Conservation (phyloP, 2,888 invertebrate genomes). For the Microctonus hyperodae region DNA sequence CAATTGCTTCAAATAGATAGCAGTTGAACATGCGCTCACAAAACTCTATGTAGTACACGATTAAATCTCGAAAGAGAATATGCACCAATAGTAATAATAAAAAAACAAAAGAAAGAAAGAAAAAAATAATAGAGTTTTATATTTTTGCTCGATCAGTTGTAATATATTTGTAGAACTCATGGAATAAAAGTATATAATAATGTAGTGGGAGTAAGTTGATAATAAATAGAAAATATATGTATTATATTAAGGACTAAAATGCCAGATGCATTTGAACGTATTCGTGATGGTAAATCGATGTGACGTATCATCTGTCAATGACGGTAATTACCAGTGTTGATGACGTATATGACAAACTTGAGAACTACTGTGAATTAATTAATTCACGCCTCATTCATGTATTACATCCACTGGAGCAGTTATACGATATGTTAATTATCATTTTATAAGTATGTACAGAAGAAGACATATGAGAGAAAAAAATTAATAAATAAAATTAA, state of each 20-base stretch:
- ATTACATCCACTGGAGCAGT: background rate
- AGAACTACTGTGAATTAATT: background rate
- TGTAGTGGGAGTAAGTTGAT: background rate
- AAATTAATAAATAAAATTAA: no score
- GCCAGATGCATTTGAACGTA: background rate
- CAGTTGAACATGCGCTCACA: background rate
- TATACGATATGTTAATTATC: no score
- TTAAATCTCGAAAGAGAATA: background rate
- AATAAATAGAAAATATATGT: background rate
- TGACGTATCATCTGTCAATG: background rate
- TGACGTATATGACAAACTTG: background rate
- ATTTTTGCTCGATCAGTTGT: background rate
- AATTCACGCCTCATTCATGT: slow-evolving; percentile 4
- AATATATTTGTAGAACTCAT: background rate
- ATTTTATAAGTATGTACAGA: no score
- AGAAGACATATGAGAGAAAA: no score
- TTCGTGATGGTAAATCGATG: background rate
- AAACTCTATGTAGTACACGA: slow-evolving; percentile 4
- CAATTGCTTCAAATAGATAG: background rate
- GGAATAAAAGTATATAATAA: background rate
- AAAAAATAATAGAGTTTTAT: background rate
- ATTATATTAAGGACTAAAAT: background rate
- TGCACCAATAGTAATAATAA: background rate
- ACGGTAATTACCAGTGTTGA: background rate
- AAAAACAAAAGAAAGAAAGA: background rate